Conservation (phyloP, 2,797 vertebrate genomes). For the Coilia nasus region DNA sequence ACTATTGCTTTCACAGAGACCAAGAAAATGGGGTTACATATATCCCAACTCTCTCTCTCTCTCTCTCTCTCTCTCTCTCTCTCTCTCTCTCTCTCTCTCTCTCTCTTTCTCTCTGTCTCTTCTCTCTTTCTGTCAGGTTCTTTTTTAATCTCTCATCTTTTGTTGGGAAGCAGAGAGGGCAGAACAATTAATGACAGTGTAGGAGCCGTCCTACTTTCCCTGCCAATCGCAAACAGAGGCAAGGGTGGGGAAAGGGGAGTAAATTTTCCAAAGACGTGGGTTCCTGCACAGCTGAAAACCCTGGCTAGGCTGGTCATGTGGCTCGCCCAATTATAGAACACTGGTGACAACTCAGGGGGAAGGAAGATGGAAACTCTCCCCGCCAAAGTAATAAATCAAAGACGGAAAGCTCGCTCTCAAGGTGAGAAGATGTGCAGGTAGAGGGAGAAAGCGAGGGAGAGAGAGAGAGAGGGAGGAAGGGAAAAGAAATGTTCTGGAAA, state of each 20-base stretch:
- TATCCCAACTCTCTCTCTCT: background rate
- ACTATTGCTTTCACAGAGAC: background rate
- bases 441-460: conserved; percentile 41
- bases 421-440: conserved; percentile 52
- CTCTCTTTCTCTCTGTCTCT: background rate
- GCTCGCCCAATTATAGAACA: conserved; percentile 65
- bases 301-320: conserved; percentile 59
- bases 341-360: conserved; percentile 57
- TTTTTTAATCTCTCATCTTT: conserved; percentile 27
- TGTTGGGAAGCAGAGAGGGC: conserved; percentile 62
- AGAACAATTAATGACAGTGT: conserved; percentile 67
- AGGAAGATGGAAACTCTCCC: conserved; percentile 64
- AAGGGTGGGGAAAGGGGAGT: conserved; percentile 39
- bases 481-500: conserved; percentile 31
- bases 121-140: background rate
- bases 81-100: conserved; percentile 17
- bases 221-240: conserved; percentile 26
- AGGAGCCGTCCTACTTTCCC: conserved; percentile 58
- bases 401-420: conserved; percentile 58
- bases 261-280: conserved; percentile 60
- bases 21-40: background rate
- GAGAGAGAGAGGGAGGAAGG: conserved; percentile 35
- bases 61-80: too few relatives aligned
- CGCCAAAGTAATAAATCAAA: conserved; percentile 68
- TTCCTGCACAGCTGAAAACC: conserved; percentile 49